Evolutionary conservation across 2,797 vertebrate species (phyloP).

Genomic region (Garrulus glandarius): DNA sequence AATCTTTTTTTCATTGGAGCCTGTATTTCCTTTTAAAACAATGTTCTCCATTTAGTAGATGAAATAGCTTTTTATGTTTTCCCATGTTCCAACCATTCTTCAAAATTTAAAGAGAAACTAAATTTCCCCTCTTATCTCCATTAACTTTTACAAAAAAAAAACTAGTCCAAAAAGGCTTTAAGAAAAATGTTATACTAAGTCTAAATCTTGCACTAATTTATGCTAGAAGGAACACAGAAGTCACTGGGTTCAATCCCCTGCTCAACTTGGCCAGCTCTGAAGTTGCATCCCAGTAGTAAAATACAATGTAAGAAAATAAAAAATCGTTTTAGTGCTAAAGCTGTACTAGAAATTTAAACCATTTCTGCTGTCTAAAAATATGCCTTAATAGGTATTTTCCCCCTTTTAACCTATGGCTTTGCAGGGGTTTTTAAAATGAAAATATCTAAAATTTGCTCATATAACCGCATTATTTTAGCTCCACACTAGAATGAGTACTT

Average conservation of each 20-base stretch:
- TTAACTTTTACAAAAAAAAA: not conserved
- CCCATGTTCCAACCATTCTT: not conserved
- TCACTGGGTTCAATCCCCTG: not conserved
- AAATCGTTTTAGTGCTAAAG: not conserved
- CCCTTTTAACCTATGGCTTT: not conserved
- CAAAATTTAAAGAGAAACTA: not conserved
- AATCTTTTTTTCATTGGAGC: not conserved
- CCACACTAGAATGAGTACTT: not conserved
- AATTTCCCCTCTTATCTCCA: slow-evolving; percentile 9
- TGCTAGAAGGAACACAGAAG: not conserved
- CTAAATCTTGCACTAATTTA: not conserved
- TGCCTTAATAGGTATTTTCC: not conserved
- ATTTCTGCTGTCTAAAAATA: not conserved
- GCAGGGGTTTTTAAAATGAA: not conserved
- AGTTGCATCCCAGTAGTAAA: not conserved
- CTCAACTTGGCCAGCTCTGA: not conserved
- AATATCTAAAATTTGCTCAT: not conserved
- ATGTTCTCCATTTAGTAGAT: not conserved
- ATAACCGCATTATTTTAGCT: not conserved
- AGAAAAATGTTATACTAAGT: not conserved
- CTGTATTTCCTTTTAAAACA: slow-evolving; percentile 5
- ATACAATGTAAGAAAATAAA: not conserved
- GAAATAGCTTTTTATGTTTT: not conserved
- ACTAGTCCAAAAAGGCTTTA: not conserved
- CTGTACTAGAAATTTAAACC: not conserved